These are phyloP conservation scores for Cryptus viduatorius DNA, from an alignment of 2,888 invertebrate species.

Conservation along the genomic window DNA sequence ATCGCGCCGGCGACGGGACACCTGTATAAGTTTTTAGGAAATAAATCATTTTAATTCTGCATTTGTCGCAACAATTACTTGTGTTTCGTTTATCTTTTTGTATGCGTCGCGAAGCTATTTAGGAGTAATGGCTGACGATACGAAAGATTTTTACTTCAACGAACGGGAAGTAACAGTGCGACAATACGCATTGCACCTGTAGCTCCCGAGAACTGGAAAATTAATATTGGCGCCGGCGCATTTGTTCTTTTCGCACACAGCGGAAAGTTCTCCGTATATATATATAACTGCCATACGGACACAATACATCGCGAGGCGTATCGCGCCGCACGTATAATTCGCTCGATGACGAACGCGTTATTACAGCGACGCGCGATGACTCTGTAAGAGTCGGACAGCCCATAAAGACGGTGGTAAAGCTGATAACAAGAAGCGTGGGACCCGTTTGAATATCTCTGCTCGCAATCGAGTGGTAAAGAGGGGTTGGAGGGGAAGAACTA, in stretches of 20 bases:
- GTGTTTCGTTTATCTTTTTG: background rate
- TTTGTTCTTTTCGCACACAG: background rate
- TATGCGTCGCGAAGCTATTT: too few relatives aligned
- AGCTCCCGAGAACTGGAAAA: slow-evolving; percentile 10
- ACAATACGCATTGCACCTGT: slow-evolving; percentile 8
- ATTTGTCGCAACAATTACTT: background rate
- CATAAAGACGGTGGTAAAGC: background rate
- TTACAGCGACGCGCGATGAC: slow-evolving; percentile 46
- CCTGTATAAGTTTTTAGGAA: slow-evolving; percentile 48
- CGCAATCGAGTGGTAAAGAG: background rate
- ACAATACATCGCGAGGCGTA: background rate
- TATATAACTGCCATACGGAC: background rate
- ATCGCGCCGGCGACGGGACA: slow-evolving; percentile 46
- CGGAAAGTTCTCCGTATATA: background rate
- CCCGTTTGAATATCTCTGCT: slow-evolving; percentile 25
- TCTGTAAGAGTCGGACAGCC: slow-evolving; percentile 3
- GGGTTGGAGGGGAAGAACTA: background rate
- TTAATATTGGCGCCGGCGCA: slow-evolving; percentile 32
- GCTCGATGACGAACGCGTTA: slow-evolving; percentile 33
- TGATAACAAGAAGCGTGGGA: slow-evolving; percentile 38
- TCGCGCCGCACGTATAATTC: background rate
- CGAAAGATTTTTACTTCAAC: background rate
- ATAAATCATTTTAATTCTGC: slow-evolving; percentile 38
- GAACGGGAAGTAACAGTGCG: background rate
- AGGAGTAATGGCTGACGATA: background rate